A percentile compares a stretch with the other conserved stretches of the same genome.
phyloP scores from a whole-genome alignment of 2,888 invertebrate genomes.

The Cerceris ruficornis region DNA sequence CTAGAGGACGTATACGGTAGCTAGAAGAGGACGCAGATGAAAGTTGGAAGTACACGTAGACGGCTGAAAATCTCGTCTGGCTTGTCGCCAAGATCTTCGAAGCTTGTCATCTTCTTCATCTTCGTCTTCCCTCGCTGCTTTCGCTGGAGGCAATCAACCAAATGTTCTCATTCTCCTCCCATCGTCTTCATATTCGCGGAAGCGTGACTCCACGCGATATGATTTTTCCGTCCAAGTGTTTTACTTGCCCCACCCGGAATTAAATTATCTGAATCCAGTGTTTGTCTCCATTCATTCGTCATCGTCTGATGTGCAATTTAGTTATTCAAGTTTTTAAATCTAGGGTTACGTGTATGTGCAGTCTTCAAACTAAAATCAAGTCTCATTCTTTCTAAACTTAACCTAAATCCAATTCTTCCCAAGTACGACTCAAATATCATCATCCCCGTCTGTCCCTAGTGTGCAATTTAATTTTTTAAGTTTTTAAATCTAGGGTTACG shows the following conservation, averaged over 20 bases:
- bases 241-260: neutral
- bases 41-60: constrained; percentile 69
- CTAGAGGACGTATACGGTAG: constrained; percentile 53
- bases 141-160: constrained; percentile 47
- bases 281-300: neutral
- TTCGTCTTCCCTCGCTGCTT: constrained; percentile 41
- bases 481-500: no score
- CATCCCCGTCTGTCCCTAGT: neutral
- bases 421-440: neutral
- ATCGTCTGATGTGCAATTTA: no score
- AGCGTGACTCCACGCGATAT: constrained; percentile 5
- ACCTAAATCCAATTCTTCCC: neutral
- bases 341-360: no score
- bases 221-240: neutral
- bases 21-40: constrained; percentile 57
- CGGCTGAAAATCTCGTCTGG: constrained; percentile 72
- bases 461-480: no score
- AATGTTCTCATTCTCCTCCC: constrained; percentile 34
- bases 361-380: no score
- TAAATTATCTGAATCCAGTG: neutral
- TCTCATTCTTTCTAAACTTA: no score
- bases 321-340: no score
- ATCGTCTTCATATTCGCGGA: constrained; percentile 13
- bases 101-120: constrained; percentile 61
- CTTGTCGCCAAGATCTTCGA: constrained; percentile 67